A percentile compares a stretch with the other conserved stretches of the same genome.
Evolutionary conservation across 2,113 vertebrate genomes (phyloP).

Genomic region (Phalacrocorax carbo): DNA sequence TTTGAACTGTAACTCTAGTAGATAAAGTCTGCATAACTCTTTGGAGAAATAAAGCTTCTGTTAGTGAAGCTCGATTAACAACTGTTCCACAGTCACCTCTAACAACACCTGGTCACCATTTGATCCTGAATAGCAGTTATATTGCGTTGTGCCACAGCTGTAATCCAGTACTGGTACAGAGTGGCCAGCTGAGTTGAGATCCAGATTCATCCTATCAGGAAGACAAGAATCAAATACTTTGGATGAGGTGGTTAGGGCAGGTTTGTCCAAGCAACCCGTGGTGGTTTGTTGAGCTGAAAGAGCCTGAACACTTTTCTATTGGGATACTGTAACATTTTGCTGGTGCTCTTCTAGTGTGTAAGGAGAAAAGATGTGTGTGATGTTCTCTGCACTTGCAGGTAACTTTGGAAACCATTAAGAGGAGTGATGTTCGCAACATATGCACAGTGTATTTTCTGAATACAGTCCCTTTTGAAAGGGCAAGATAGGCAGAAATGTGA

Average conservation of each 20-base stretch:
- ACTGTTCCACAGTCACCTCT: neutral
- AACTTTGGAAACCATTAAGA: neutral
- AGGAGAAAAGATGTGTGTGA: neutral
- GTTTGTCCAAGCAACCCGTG: neutral
- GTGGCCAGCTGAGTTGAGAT: neutral
- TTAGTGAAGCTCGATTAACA: neutral
- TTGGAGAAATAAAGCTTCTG: neutral
- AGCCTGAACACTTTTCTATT: rapidly evolving
- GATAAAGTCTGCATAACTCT: neutral
- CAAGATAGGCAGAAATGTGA: neutral
- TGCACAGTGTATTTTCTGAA: neutral
- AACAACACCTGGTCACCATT: neutral
- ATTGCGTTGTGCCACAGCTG: neutral
- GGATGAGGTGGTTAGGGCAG: neutral
- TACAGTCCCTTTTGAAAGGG: neutral
- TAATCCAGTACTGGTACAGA: neutral
- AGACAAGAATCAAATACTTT: neutral
- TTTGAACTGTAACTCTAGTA: neutral
- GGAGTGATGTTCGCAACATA: neutral
- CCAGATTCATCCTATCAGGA: neutral
- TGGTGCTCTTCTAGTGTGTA: neutral
- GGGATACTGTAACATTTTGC: neutral
- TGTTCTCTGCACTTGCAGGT: neutral
- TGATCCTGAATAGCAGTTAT: neutral
- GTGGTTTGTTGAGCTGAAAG: neutral